Base-by-base conservation (phyloP, 1,140 invertebrate species). In the Luehdorfia chinensis region DNA sequence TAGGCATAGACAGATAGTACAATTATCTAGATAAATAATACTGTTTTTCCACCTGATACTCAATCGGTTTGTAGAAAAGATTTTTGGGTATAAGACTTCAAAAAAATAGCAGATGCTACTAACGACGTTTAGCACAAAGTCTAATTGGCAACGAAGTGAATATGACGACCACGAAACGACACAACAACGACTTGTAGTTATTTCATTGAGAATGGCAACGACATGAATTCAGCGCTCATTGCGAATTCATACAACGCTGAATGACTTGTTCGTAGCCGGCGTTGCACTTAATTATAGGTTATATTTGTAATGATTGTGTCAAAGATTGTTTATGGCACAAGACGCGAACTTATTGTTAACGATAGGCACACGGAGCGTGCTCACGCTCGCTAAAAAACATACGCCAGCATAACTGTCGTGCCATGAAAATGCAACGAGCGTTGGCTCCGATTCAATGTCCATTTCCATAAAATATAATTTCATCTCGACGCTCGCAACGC, bases 381-480 rank as follows among this genome's bases (percentile, higher is more conserved):
- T 61, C 63, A 52, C 53, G 59, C 66, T 41, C 53, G 52, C 65
- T n/a, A n/a, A n/a, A n/a, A n/a, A n/a, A 61, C 65, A 66, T 66
- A 64, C 60, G 69, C 66, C 59, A 65, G 64, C 59, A 77, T 76
- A 71, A 67, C 74, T 75, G 68, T 75, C 71, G 68, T 52, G 45
- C 55, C 62, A 66, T 54, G 63, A 70, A 70, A 74, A 73, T 79
- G 73, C 73, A 75, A 54, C 56, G 50, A 61, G 50, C 58, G 57
- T 77, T 80, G 79, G 76, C 78, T 72, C 59, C 52, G 73, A 69
- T 78, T 81, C 77, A 81, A 80, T 66, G 56, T 71, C 70, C 68
- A 78, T 81, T 78, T 81, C 66, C 70, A 84, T 81, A 80, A 81
- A 81, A 83, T 75, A 78, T 75, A 75, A 78, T 80, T 77, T 68